phyloP scores from a whole-genome alignment of 1,140 invertebrate species.

The Lepidurus arcticus region DNA sequence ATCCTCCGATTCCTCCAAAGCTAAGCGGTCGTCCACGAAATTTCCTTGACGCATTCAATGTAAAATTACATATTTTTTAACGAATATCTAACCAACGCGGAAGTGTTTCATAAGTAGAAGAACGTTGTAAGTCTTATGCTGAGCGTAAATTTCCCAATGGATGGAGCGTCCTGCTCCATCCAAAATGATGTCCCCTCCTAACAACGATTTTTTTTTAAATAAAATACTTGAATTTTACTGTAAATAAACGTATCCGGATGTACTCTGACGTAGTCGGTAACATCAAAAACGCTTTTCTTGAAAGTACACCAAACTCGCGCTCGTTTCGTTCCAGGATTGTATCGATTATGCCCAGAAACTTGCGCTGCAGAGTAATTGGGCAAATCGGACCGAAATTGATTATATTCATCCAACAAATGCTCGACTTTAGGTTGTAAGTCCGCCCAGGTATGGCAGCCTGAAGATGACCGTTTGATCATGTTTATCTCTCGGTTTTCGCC shows the following conservation, averaged over 20 bases:
- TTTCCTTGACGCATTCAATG: background rate
- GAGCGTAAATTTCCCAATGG: conserved; percentile 52
- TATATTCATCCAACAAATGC: conserved; percentile 1
- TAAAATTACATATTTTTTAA: conserved; percentile 24
- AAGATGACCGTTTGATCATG: background rate
- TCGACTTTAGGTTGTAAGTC: background rate
- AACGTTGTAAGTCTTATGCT: conserved; percentile 47
- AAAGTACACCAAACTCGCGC: conserved; percentile 50
- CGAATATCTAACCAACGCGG: conserved; percentile 25
- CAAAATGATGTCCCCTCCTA: conserved; percentile 52
- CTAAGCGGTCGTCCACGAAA: conserved; percentile 33
- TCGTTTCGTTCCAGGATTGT: conserved; percentile 39
- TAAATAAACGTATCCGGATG: conserved; percentile 47
- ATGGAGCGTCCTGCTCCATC: conserved; percentile 54
- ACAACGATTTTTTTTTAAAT: background rate
- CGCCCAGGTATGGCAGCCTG: background rate
- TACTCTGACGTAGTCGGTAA: conserved; percentile 51
- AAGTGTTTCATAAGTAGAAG: conserved; percentile 13
- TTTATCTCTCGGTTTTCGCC: too few species aligned
- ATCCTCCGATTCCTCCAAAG: conserved; percentile 41
- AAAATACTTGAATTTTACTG: background rate
- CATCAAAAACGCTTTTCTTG: conserved; percentile 54
- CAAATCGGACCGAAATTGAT: conserved; percentile 38
- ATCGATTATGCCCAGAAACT: conserved; percentile 47
- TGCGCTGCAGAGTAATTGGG: conserved; percentile 47